Conservation (phyloP, 2,113 vertebrate species). For the Dendropsophus ebraccatus region DNA sequence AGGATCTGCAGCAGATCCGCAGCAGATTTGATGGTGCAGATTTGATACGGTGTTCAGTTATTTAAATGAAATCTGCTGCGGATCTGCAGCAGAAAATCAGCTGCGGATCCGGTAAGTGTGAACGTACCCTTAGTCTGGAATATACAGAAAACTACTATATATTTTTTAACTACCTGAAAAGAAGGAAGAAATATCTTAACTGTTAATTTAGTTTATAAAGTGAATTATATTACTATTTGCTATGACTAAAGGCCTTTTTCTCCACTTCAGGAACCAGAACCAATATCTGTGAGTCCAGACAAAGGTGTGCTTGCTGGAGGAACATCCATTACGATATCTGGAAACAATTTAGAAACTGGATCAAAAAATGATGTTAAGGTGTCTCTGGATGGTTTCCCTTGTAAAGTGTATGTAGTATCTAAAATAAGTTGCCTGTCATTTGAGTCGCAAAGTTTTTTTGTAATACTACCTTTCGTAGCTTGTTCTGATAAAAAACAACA, state of each 20-base stretch:
- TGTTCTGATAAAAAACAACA: neutral
- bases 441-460: neutral
- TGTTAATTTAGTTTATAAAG: neutral
- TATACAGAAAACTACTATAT: too few species aligned
- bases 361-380: conserved; percentile 82
- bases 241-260: neutral
- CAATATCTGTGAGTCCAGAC: conserved; percentile 70
- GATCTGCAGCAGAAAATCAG: too few species aligned
- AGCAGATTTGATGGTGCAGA: too few species aligned
- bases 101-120: too few species aligned
- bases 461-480: neutral
- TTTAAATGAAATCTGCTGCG: too few species aligned
- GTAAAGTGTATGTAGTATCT: conserved; percentile 82
- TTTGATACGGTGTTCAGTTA: too few species aligned
- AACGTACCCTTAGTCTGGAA: too few species aligned
- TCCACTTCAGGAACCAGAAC: conserved; percentile 78
- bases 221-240: neutral
- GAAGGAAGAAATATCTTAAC: neutral
- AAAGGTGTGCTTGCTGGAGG: conserved; percentile 87
- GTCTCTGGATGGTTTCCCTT: conserved; percentile 74
- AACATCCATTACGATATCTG: conserved; percentile 84
- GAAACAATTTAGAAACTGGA: conserved; percentile 82
- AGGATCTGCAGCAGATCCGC: too few species aligned
- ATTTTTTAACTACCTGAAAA: neutral
- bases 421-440: neutral